Evolutionary conservation across 2,888 invertebrate species (phyloP).

Genomic region (Drosophila sordidula): DNA sequence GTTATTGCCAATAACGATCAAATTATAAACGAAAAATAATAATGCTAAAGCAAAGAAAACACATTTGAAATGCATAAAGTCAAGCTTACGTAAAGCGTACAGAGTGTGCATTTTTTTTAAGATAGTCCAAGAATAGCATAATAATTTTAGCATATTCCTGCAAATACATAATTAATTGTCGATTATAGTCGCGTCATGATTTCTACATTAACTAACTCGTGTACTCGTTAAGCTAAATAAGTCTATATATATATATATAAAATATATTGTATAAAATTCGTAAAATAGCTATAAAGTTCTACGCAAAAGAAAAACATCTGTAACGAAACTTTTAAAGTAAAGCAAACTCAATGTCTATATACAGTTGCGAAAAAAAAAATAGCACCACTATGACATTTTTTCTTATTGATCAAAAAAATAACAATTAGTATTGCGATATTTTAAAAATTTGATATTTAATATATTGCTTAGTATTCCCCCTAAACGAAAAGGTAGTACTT

Average conservation of each 20-base stretch:
- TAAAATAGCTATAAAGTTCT: constrained; percentile 36
- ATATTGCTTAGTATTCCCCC: too few species aligned
- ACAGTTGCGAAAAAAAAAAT: too few species aligned
- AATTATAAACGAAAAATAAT: constrained; percentile 9
- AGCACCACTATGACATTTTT: too few species aligned
- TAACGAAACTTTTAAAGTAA: constrained; percentile 58
- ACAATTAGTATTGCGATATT: too few species aligned
- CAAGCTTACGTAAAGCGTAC: constrained; percentile 57
- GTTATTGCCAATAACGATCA: constrained; percentile 29
- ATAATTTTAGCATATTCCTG: constrained; percentile 74
- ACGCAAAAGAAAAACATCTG: constrained; percentile 25
- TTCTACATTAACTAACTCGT: constrained; percentile 65
- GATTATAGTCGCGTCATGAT: constrained; percentile 64
- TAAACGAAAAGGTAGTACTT: too few species aligned
- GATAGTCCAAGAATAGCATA: constrained; percentile 77
- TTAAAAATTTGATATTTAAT: too few species aligned
- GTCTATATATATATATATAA: constrained; percentile 37
- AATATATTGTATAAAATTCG: constrained; percentile 45
- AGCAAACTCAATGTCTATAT: constrained; percentile 27
- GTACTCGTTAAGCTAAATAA: constrained; percentile 67
- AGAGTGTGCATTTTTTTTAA: constrained; percentile 80
- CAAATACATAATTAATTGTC: constrained; percentile 57
- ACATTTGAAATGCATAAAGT: constrained; percentile 56
- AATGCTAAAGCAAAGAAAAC: constrained; percentile 16
- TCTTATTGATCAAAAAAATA: too few species aligned